phyloP scores from a whole-genome alignment of 2,797 vertebrate species.

The Synanceia verrucosa region DNA sequence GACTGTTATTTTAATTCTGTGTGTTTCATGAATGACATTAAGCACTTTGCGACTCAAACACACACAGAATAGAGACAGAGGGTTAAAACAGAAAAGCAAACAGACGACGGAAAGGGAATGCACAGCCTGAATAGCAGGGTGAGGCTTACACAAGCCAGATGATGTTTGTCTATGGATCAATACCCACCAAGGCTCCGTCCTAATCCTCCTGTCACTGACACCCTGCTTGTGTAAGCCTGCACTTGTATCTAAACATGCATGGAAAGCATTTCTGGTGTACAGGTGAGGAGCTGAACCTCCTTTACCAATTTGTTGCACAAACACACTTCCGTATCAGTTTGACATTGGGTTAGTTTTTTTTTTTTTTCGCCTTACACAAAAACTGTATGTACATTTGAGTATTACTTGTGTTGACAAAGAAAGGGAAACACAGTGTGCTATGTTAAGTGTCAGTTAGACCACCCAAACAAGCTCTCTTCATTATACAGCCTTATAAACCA shows the following conservation, averaged over 20 bases:
- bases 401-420: not conserved
- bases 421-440: not conserved
- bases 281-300: conserved; percentile 1
- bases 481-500: not conserved
- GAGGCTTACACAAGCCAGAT: conserved; percentile 71
- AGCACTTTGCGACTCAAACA: conserved; percentile 14
- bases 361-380: not conserved
- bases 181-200: conserved; percentile 48
- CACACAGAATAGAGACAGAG: conserved; percentile 15
- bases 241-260: conserved; percentile 14
- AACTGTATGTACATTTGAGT: not conserved
- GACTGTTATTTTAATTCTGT: conserved; percentile 3
- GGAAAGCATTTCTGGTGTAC: not conserved
- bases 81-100: conserved; percentile 21
- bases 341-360: not conserved
- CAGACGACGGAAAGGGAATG: conserved; percentile 38
- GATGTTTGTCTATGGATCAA: conserved; percentile 76
- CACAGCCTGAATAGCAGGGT: conserved; percentile 66
- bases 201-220: conserved; percentile 75
- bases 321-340: not conserved
- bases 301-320: not conserved
- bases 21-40: conserved; percentile 55
- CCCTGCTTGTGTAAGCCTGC: conserved; percentile 27
- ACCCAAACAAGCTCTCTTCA: not conserved
- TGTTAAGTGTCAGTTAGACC: not conserved